Percentiles rank a stretch among this genome's conserved stretches.
Conservation (phyloP, 1,140 invertebrate genomes). For the Drosophila jambulina region DNA sequence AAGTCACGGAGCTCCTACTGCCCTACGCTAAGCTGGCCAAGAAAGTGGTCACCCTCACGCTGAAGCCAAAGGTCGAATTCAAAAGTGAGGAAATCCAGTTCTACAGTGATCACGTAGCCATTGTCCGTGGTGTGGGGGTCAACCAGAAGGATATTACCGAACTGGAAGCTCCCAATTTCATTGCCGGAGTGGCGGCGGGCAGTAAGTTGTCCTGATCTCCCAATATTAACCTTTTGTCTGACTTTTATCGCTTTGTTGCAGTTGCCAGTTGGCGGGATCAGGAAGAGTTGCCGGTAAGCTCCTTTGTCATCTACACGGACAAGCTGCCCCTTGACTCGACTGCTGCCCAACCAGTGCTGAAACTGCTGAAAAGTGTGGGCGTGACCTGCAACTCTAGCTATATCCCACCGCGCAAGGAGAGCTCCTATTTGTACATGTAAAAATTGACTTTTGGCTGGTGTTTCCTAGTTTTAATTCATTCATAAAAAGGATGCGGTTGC, state of each 20-base stretch:
- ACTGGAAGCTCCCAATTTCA: slow-evolving; percentile 78
- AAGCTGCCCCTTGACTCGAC: slow-evolving; percentile 68
- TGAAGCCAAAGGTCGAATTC: slow-evolving; percentile 77
- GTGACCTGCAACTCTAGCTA: slow-evolving; percentile 60
- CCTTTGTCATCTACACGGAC: slow-evolving; percentile 74
- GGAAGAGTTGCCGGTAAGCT: slow-evolving; percentile 45
- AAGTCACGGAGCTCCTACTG: slow-evolving; percentile 64
- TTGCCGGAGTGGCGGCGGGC: slow-evolving; percentile 73
- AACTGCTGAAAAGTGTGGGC: slow-evolving; percentile 56
- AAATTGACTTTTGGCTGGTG: slow-evolving; percentile 32
- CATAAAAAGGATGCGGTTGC: slow-evolving; percentile 36
- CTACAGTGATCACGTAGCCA: slow-evolving; percentile 62
- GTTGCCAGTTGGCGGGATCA: slow-evolving; percentile 72
- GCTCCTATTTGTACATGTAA: slow-evolving; percentile 76
- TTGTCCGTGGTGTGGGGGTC: slow-evolving; percentile 59
- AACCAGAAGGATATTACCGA: slow-evolving; percentile 42
- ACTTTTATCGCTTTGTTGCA: slow-evolving; percentile 14
- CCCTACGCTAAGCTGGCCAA: slow-evolving; percentile 65
- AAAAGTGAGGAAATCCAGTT: slow-evolving; percentile 73
- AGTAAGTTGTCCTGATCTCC: slow-evolving; percentile 40
- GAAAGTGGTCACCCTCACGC: slow-evolving; percentile 66
- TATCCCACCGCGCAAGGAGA: slow-evolving; percentile 60
- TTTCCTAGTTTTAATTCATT: slow-evolving; percentile 36
- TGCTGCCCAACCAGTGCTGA: slow-evolving; percentile 70
- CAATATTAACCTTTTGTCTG: too few species aligned